Conservation (phyloP, 2,888 invertebrate species). For the Cotesia congregata region DNA sequence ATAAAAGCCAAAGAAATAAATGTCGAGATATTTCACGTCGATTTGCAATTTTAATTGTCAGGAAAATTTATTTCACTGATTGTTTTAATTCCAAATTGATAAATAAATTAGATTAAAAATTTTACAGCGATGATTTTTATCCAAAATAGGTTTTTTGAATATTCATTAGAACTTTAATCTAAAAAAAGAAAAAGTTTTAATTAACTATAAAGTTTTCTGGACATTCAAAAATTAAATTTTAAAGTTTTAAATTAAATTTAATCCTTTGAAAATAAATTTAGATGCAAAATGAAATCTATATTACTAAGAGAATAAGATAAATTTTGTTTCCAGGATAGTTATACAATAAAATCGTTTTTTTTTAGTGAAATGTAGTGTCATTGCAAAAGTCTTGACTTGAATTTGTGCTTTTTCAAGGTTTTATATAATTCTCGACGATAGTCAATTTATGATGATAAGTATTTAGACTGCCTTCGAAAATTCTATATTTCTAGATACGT, state of each 20-base stretch:
- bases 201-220: not conserved
- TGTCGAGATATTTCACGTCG: not conserved
- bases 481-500: no score
- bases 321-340: no score
- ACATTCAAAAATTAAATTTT: not conserved
- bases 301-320: no score
- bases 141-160: not conserved
- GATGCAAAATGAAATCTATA: conserved; percentile 8
- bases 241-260: not conserved
- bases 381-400: no score
- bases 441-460: no score
- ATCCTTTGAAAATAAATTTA: not conserved
- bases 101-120: not conserved
- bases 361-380: no score
- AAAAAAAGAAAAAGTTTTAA: no score
- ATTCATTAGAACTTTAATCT: not conserved
- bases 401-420: no score
- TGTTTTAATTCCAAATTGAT: not conserved
- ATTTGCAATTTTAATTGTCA: not conserved
- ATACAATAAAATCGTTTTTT: no score
- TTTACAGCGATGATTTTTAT: not conserved
- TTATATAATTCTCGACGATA: no score
- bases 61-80: not conserved
- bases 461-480: no score
- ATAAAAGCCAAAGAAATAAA: not conserved